Percentiles rank a stretch among this genome's conserved stretches.
Conservation (phyloP, 2,888 invertebrate species). For the Desoria tigrina region DNA sequence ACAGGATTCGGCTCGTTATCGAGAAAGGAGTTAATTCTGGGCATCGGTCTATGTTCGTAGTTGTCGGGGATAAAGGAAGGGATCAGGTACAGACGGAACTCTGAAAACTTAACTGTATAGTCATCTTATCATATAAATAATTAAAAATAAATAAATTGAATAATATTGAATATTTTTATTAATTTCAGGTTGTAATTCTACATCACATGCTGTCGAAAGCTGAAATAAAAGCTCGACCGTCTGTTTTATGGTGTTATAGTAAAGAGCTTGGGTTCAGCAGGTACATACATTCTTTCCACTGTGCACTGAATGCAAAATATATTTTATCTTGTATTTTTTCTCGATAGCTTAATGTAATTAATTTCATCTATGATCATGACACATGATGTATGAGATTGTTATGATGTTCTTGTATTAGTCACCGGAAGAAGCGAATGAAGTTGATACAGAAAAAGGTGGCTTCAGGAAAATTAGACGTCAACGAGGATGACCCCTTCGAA, state of each 20-base stretch:
- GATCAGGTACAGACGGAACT: slow-evolving; percentile 73
- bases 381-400: no score
- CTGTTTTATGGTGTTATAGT: slow-evolving; percentile 98
- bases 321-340: no score
- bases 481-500: slow-evolving; percentile 96
- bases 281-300: slow-evolving; percentile 60
- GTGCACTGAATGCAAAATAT: no score
- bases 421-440: slow-evolving; percentile 90
- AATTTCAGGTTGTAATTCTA: slow-evolving; percentile 80
- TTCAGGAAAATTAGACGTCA: slow-evolving; percentile 81
- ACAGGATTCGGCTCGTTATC: slow-evolving; percentile 89
- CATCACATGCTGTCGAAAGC: slow-evolving; percentile 98
- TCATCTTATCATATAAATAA: no score
- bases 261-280: slow-evolving; percentile 88
- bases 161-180: no score
- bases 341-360: no score
- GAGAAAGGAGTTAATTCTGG: slow-evolving; percentile 92
- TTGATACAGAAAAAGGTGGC: slow-evolving; percentile 78
- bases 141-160: no score
- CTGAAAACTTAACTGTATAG: slow-evolving; percentile 32
- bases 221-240: slow-evolving; percentile 85
- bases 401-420: no score
- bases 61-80: slow-evolving; percentile 92
- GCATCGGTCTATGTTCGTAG: slow-evolving; percentile 89
- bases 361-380: no score